These are phyloP conservation scores for Indicator indicator DNA, from an alignment of 2,113 vertebrate species.

Conservation along the genomic window DNA sequence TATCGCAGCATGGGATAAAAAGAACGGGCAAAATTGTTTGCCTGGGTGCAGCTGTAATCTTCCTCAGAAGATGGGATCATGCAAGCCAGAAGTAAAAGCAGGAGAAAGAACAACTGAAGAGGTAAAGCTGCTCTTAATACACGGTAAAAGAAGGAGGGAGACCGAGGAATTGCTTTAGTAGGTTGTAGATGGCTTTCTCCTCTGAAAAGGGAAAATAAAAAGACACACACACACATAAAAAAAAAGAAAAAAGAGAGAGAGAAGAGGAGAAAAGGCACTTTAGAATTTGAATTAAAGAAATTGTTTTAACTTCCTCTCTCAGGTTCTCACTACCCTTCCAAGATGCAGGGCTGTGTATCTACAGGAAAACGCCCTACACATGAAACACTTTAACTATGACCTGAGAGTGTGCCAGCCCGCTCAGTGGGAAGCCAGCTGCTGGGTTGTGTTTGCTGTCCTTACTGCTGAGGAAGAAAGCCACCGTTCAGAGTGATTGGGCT, in stretches of 20 bases:
- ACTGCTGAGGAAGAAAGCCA: not conserved
- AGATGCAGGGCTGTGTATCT: not conserved
- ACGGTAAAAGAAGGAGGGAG: conserved; percentile 81
- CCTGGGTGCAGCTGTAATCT: conserved; percentile 85
- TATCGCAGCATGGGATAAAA: conserved; percentile 93
- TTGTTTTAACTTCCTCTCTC: not conserved
- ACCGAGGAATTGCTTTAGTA: not conserved
- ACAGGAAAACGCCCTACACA: not conserved
- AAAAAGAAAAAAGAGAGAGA: no score
- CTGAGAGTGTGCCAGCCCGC: not conserved
- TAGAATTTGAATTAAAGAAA: not conserved
- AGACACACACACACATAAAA: no score
- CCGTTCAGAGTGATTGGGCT: not conserved
- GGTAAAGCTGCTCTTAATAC: conserved; percentile 86
- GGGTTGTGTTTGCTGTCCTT: not conserved
- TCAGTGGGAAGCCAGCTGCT: not conserved
- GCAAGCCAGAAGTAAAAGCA: conserved; percentile 86
- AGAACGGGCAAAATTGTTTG: conserved; percentile 93
- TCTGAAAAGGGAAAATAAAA: conserved; percentile 37
- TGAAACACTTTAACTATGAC: no score
- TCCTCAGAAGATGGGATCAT: conserved; percentile 84
- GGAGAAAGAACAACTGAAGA: conserved; percentile 84
- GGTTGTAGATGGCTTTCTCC: not conserved
- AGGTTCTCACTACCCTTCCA: not conserved
- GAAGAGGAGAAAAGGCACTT: not conserved